A percentile compares a stretch with the other conserved stretches of the same genome.
phyloP scores from a whole-genome alignment of 2,888 invertebrate species.

The Palloptera scutellata region DNA sequence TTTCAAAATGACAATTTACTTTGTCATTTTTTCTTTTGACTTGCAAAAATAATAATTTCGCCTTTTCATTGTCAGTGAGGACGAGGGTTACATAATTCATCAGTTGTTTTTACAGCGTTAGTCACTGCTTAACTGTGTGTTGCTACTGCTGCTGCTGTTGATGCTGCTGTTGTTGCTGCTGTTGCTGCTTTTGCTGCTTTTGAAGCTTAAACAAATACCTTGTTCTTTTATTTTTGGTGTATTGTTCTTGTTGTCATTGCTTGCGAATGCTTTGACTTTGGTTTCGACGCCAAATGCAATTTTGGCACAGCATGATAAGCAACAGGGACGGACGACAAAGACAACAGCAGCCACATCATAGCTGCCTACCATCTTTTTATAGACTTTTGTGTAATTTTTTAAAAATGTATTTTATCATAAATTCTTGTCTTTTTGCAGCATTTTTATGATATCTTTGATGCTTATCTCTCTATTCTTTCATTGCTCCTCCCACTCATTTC shows the following conservation, averaged over 20 bases:
- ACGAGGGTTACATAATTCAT: no score
- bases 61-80: no score
- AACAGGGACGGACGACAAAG: constrained; percentile 1
- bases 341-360: not conserved
- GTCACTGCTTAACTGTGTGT: no score
- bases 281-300: constrained; percentile 17
- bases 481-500: constrained; percentile 42
- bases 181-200: constrained; percentile 5
- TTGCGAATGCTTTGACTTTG: not conserved
- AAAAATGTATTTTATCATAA: not conserved
- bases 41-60: no score
- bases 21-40: not conserved
- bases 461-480: constrained; percentile 14
- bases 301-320: not conserved
- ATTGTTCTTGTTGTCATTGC: not conserved
- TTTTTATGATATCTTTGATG: not conserved
- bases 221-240: not conserved
- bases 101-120: no score
- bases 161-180: not conserved
- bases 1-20: constrained; percentile 4
- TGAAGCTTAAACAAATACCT: constrained; percentile 23
- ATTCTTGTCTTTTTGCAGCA: not conserved
- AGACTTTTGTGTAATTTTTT: constrained; percentile 13
- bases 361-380: no score
- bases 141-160: not conserved